These are phyloP conservation scores for Venusia cambrica DNA, from an alignment of 2,888 invertebrate species.

Conservation along the genomic window DNA sequence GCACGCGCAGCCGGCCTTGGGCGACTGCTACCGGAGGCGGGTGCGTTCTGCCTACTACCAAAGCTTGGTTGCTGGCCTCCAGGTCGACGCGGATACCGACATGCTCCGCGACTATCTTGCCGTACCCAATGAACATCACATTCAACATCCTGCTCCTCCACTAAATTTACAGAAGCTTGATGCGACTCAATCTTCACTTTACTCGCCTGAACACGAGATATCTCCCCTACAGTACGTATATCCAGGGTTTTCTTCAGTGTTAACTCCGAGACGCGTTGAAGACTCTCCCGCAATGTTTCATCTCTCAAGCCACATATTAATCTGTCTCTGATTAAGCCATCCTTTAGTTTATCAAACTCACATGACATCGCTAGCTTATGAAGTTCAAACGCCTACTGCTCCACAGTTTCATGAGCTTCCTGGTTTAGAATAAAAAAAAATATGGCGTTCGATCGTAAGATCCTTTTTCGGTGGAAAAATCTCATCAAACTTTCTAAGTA, in stretches of 20 bases:
- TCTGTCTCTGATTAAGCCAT: constrained; percentile 25
- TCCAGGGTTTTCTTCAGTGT: constrained; percentile 23
- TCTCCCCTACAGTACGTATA: constrained; percentile 21
- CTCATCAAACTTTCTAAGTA: background rate
- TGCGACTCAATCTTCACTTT: constrained; percentile 6
- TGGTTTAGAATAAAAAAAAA: constrained; percentile 7
- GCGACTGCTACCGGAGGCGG: too few relatives aligned
- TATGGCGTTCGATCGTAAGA: constrained; percentile 2
- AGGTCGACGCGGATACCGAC: too few relatives aligned
- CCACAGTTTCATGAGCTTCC: constrained; percentile 3
- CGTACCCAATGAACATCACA: background rate
- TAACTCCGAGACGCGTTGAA: constrained; percentile 25
- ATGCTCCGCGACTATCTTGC: background rate
- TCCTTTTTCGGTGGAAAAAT: constrained; percentile 8
- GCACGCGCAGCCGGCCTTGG: too few relatives aligned
- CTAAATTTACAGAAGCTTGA: background rate
- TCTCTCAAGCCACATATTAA: constrained; percentile 30
- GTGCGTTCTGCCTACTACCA: too few relatives aligned
- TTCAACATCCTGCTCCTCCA: background rate
- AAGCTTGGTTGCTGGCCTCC: too few relatives aligned
- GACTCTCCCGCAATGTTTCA: constrained; percentile 19
- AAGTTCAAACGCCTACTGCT: constrained; percentile 19
- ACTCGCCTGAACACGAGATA: constrained; percentile 23
- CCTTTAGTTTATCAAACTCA: constrained; percentile 26
- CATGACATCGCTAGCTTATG: constrained; percentile 27